Conservation (phyloP, 2,888 invertebrate species). For the Eupithecia subumbrata region DNA sequence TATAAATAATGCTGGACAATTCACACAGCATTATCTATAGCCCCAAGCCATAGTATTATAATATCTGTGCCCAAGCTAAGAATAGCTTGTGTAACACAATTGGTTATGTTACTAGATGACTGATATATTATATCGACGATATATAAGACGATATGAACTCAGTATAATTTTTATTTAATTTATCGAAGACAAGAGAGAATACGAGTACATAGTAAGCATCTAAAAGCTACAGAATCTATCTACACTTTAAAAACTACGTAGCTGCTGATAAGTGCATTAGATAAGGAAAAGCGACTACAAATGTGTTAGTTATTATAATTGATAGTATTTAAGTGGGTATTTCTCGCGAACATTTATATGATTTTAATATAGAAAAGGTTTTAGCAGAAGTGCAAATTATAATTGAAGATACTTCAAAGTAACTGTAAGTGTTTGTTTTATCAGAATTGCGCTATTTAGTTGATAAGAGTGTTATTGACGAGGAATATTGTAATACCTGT, state of each 20-base stretch:
- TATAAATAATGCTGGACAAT: no score
- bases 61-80: no score
- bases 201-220: background rate
- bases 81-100: no score
- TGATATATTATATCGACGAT: no score
- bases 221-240: slow-evolving; percentile 15
- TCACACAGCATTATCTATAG: no score
- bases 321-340: slow-evolving; percentile 50
- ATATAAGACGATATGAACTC: no score
- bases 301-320: slow-evolving; percentile 60
- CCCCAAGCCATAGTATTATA: no score
- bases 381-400: slow-evolving; percentile 59
- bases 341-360: slow-evolving; percentile 51
- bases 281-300: slow-evolving; percentile 53
- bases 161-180: background rate
- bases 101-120: no score
- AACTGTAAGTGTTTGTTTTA: slow-evolving; percentile 36
- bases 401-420: slow-evolving; percentile 46
- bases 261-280: slow-evolving; percentile 43
- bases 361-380: slow-evolving; percentile 58
- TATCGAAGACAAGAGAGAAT: background rate
- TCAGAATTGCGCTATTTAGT: slow-evolving; percentile 28
- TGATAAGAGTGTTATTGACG: slow-evolving; percentile 24
- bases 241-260: slow-evolving; percentile 25
- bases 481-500: slow-evolving; percentile 21